Percentiles rank a stretch among this genome's conserved stretches.
Evolutionary conservation across 2,113 vertebrate species (phyloP).

Genomic region (Alaudala cheleensis): DNA sequence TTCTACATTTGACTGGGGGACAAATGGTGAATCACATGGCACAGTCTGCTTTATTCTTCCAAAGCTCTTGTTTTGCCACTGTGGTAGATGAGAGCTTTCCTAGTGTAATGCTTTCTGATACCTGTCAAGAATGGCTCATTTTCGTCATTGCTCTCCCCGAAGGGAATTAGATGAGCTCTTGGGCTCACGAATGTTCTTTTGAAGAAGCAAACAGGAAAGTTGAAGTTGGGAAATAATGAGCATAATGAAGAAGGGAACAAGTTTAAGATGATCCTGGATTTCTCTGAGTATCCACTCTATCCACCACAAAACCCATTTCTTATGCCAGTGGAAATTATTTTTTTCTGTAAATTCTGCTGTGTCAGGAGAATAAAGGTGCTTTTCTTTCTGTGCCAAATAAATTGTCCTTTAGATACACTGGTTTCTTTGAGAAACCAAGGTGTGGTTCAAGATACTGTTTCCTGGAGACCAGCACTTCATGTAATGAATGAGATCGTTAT

Average conservation of each 20-base stretch:
- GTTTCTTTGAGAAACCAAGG: background rate
- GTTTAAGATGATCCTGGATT: background rate
- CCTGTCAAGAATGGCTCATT: background rate
- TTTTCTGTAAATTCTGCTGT: background rate
- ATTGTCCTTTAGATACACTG: background rate
- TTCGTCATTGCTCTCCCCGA: background rate
- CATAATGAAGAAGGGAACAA: background rate
- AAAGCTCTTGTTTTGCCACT: background rate
- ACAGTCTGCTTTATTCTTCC: background rate
- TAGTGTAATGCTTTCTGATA: background rate
- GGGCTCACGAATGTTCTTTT: background rate
- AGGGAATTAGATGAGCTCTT: background rate
- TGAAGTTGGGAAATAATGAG: background rate
- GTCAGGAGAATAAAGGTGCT: background rate
- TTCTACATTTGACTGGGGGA: background rate
- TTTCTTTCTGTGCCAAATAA: background rate
- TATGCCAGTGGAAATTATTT: background rate
- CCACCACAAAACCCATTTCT: background rate
- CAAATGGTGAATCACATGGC: background rate
- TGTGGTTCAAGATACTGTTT: background rate
- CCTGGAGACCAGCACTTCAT: background rate
- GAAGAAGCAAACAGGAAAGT: background rate
- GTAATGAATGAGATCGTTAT: rapidly evolving
- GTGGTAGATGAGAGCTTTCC: background rate
- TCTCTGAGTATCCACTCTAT: background rate